Conservation (phyloP, 2,888 invertebrate species). For the Lissonota sp. region DNA sequence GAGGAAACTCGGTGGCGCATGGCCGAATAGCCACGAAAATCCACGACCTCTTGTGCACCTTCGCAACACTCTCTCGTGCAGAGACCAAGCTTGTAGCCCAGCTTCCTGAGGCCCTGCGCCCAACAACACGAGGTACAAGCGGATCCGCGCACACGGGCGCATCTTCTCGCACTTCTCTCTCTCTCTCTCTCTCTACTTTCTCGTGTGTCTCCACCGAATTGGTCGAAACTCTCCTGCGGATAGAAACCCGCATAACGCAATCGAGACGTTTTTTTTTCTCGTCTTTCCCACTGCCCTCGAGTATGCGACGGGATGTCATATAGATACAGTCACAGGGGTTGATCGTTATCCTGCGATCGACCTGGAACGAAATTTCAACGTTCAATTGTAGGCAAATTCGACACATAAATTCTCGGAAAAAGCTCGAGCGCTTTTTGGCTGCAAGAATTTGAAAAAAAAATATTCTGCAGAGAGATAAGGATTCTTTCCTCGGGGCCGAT, state of each 20-base stretch:
- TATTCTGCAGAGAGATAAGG: neutral
- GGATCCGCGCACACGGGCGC: constrained; percentile 39
- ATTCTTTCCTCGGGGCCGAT: neutral
- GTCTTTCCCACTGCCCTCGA: constrained; percentile 23
- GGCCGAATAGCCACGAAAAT: constrained; percentile 65
- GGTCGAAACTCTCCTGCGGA: constrained; percentile 51
- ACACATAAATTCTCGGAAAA: no score
- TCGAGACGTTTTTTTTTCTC: constrained; percentile 40
- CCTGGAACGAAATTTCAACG: neutral
- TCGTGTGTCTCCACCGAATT: constrained; percentile 28
- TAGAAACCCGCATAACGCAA: constrained; percentile 52
- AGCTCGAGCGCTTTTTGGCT: no score
- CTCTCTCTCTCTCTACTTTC: constrained; percentile 18
- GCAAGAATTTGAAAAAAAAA: constrained; percentile 1
- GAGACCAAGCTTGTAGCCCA: constrained; percentile 53
- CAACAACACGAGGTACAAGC: constrained; percentile 31
- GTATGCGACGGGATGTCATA: constrained; percentile 6
- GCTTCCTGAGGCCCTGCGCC: constrained; percentile 62
- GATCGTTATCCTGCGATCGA: constrained; percentile 31
- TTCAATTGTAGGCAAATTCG: neutral
- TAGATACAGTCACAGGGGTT: constrained; percentile 12
- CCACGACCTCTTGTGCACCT: constrained; percentile 64
- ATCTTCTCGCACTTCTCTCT: constrained; percentile 26
- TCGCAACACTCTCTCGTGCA: constrained; percentile 58
- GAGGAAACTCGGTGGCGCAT: constrained; percentile 65